Base-by-base conservation (phyloP, 2,888 invertebrate genomes). In the Notodonta ziczac region DNA sequence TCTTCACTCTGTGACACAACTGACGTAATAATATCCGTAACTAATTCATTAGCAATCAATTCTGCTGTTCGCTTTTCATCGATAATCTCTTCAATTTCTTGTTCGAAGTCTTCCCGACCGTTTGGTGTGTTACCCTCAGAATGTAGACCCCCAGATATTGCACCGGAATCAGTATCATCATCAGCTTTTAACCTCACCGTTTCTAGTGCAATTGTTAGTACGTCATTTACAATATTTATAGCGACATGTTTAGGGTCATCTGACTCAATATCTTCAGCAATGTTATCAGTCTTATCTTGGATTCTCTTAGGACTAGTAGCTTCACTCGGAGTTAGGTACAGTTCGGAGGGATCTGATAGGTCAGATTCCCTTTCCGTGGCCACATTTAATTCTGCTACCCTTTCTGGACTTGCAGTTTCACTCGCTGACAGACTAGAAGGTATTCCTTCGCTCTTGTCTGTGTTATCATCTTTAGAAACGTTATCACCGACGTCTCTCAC, bases 261-360 rank as follows among this genome's bases (percentile, higher is more conserved):
- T 59, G 73, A 77, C 42, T 84, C 84, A 12, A 75, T 72, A 56
- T 87, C 86, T 51, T 87, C 85, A 48, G 81, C 76, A 79, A 81
- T 80, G 67, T 75, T 74, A 46, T 91, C 93, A 83, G 88, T 87
- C 86, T 92, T 92, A 76, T 92, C 92, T 82, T 84, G 83, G 67
- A 77, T 80, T 85, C 87, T 91, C 76, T 88, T 90, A 69, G 94
- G 94, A 73, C 94, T 94, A 73, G 94, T 94, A 50, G 94, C 91
- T 83, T 96, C 96, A 51, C 95, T 96, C 32, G 96, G 96, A 57
- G 96, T 96, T 66, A 96, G 86, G 78, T 96, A 96, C 63, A 95
- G 91, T 78, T 96, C 96, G 56, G 96, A 96, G 67, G 95, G 94
- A 83, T 96, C 96, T 70, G 96, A 96, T 57, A 96, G 94, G 65